A percentile compares a stretch with the other conserved stretches of the same genome.
These are phyloP conservation scores for Platycercus adscitus DNA, from an alignment of 2,113 vertebrate genomes.

Conservation along the genomic window DNA sequence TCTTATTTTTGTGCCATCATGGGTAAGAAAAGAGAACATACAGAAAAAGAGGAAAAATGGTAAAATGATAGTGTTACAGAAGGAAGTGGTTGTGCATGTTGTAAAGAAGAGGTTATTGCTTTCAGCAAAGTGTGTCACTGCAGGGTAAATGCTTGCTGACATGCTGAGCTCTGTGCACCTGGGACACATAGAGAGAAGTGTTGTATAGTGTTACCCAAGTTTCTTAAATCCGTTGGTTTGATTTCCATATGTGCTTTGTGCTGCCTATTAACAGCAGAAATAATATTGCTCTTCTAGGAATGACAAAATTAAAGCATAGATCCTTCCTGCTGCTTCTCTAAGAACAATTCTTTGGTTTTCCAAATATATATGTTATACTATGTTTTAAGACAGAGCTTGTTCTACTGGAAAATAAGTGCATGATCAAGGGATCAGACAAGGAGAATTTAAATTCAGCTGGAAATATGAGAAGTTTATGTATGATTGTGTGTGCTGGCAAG, in stretches of 20 bases:
- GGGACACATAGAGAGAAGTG: neutral
- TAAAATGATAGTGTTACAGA: neutral
- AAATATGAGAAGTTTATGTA: neutral
- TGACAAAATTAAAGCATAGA: neutral
- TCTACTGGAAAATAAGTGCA: neutral
- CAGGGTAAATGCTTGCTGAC: neutral
- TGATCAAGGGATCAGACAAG: neutral
- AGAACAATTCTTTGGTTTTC: neutral
- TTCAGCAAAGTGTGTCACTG: neutral
- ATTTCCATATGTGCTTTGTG: neutral
- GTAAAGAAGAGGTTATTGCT: neutral
- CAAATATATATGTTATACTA: neutral
- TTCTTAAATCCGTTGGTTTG: neutral
- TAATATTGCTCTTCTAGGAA: neutral
- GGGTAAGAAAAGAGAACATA: neutral
- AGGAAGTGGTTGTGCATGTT: neutral
- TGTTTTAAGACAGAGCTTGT: neutral
- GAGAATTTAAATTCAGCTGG: neutral
- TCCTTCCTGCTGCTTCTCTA: neutral
- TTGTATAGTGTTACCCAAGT: neutral
- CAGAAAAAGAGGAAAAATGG: neutral
- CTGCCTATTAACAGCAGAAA: neutral
- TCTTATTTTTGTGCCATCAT: neutral
- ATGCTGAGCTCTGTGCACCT: neutral
- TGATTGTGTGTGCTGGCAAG: neutral